Percentiles rank a stretch among this genome's conserved stretches.
Conservation (phyloP, 2,888 invertebrate species). For the Caenorhabditis zanzibari region DNA sequence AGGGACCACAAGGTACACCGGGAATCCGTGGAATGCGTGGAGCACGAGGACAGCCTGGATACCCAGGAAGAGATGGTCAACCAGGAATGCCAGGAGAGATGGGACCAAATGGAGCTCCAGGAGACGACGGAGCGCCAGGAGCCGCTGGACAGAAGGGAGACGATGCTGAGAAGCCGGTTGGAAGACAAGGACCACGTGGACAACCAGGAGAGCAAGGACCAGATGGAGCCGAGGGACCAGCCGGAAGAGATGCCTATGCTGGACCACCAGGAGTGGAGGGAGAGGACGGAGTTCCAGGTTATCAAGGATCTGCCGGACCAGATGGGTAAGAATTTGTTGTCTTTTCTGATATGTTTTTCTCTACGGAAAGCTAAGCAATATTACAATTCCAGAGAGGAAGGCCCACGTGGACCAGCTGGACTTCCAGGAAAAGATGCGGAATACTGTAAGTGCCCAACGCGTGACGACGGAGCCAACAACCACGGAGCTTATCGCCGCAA, state of each 20-base stretch:
- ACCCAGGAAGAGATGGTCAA: constrained; percentile 76
- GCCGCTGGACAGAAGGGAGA: constrained; percentile 77
- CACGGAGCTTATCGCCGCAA: constrained; percentile 51
- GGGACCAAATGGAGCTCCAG: constrained; percentile 75
- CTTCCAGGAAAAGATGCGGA: constrained; percentile 75
- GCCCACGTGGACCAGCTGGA: constrained; percentile 70
- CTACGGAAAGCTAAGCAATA: not conserved
- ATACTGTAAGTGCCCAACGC: constrained; percentile 77
- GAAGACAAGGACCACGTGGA: constrained; percentile 77
- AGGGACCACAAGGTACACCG: constrained; percentile 68
- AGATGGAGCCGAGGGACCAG: constrained; percentile 68
- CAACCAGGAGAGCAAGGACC: constrained; percentile 75
- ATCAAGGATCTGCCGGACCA: constrained; percentile 75
- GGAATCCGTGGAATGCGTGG: constrained; percentile 81
- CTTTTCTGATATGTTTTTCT: not conserved
- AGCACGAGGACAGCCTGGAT: constrained; percentile 75
- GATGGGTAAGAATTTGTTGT: constrained; percentile 68
- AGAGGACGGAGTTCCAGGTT: constrained; percentile 77
- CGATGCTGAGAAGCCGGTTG: constrained; percentile 81
- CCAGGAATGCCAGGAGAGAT: constrained; percentile 74
- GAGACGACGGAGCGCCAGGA: constrained; percentile 76
- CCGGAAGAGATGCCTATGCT: constrained; percentile 68
- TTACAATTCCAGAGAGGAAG: constrained; percentile 58
- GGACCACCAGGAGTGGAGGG: constrained; percentile 74
- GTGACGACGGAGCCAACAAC: constrained; percentile 64